Percentiles rank a stretch among this genome's conserved stretches.
These are phyloP conservation scores for Patella vulgata DNA, from an alignment of 1,140 invertebrate species.

Conservation along the genomic window DNA sequence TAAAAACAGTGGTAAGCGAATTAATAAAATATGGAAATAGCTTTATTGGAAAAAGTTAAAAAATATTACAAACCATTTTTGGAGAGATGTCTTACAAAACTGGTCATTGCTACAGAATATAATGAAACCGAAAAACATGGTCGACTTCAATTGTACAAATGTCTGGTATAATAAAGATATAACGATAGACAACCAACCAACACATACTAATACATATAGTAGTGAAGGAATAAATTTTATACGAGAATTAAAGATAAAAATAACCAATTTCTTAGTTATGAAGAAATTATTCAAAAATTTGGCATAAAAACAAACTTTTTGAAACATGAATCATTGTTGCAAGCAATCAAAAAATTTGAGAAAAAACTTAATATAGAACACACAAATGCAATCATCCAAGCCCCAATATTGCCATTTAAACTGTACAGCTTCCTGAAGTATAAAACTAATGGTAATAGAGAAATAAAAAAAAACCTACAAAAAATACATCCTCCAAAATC, in stretches of 20 bases:
- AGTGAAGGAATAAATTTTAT: neutral
- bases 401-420: neutral
- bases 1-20: neutral
- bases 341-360: too few species aligned
- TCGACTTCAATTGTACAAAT: neutral
- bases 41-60: neutral
- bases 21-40: conserved; percentile 11
- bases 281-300: too few species aligned
- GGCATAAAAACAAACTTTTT: too few species aligned
- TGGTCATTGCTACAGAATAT: conserved; percentile 1
- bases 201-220: neutral
- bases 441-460: neutral
- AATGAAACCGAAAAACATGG: neutral
- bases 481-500: neutral
- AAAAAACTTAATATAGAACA: too few species aligned
- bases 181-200: neutral
- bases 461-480: neutral
- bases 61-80: conserved; percentile 12
- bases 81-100: conserved; percentile 12
- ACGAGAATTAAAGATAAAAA: too few species aligned
- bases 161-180: conserved; percentile 2
- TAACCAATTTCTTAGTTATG: too few species aligned
- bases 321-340: too few species aligned
- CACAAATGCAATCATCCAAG: too few species aligned
- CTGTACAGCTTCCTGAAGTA: neutral